Evolutionary conservation across 2,888 invertebrate genomes (phyloP).

Genomic region (Neoitamus cyanurus): DNA sequence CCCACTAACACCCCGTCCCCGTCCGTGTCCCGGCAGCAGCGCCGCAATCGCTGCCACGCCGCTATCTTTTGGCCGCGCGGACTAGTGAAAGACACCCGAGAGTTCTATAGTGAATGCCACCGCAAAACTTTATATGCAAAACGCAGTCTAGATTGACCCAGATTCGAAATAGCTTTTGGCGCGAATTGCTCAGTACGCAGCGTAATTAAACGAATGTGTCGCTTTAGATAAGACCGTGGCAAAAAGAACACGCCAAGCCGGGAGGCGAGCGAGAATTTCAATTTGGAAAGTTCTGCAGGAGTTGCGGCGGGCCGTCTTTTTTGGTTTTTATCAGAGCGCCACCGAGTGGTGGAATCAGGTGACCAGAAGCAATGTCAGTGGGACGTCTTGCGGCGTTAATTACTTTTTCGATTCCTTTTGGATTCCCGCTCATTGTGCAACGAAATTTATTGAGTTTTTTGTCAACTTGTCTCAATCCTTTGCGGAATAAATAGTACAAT

Average conservation of each 20-base stretch:
- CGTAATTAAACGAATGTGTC: conserved; percentile 12
- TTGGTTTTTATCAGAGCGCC: background rate
- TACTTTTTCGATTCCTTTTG: background rate
- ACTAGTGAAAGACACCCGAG: conserved; percentile 56
- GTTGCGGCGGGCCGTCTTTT: background rate
- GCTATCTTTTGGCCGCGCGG: conserved; percentile 53
- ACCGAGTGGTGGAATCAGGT: background rate
- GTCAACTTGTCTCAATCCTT: background rate
- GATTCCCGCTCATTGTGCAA: background rate
- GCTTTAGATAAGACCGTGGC: conserved; percentile 11
- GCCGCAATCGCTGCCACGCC: conserved; percentile 45
- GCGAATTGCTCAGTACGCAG: conserved; percentile 39
- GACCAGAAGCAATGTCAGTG: conserved; percentile 15
- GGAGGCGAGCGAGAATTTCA: background rate
- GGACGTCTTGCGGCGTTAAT: background rate
- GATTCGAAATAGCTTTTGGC: conserved; percentile 45
- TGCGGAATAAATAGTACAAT: background rate
- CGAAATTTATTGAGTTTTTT: background rate
- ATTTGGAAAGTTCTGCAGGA: conserved; percentile 29
- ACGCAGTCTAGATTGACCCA: conserved; percentile 40
- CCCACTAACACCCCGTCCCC: conserved; percentile 53
- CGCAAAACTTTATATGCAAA: conserved; percentile 39
- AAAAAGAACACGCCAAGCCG: background rate
- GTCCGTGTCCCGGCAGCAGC: background rate
- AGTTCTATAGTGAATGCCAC: conserved; percentile 17